Base-by-base conservation (phyloP, 35 echinoderm and acorn worm genomes). In the Ptychodera flava region DNA sequence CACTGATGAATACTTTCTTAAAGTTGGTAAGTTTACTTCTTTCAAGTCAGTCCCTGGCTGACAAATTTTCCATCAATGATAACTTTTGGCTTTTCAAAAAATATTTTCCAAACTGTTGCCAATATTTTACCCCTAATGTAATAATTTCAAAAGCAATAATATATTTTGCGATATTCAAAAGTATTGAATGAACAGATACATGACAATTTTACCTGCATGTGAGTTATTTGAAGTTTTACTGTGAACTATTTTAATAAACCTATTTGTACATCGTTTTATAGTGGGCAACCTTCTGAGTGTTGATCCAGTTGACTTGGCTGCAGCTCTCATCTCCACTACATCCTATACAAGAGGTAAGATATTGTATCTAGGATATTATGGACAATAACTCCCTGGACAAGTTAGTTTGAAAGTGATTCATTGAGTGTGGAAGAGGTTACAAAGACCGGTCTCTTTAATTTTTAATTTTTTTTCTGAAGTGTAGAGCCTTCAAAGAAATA, bases 1-100 rank as follows among this genome's bases (percentile, higher is more conserved):
- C 33, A 92, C 88, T 30, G 95, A 97, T 81, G 95, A 97, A 87
- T 97, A 97, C 36, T 33, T 91, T 28, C 83, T 93, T 15, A 97
- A 97, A 97, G 95, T 97, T 77, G 95, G 95, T 97, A 85, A 91
- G 95, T 89, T 80, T 14, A 32, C 30, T 29, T 80, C 12, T 77
- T 77, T 15, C 75, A 77, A 77, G 15, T 15, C 15, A n/a, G 15
- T 15, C 75, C 75, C n/a, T 77, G 15, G 15, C 75, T n/a, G 31
- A 15, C 30, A 80, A 80, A 2, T 15, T 80, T 14, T 80, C 12
- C 30, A 29, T 28, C 6, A 15, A 15, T 2, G 12, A 6, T 15
- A 32, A 6, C 12, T 29, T 28, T 29, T 29, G 10, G 28, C 6
- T 80, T 6, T 29, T 2, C 12, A 80, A 29, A 2, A 1, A 12